Base-by-base conservation (phyloP, 2,113 vertebrate genomes). In the Anser cygnoides region DNA sequence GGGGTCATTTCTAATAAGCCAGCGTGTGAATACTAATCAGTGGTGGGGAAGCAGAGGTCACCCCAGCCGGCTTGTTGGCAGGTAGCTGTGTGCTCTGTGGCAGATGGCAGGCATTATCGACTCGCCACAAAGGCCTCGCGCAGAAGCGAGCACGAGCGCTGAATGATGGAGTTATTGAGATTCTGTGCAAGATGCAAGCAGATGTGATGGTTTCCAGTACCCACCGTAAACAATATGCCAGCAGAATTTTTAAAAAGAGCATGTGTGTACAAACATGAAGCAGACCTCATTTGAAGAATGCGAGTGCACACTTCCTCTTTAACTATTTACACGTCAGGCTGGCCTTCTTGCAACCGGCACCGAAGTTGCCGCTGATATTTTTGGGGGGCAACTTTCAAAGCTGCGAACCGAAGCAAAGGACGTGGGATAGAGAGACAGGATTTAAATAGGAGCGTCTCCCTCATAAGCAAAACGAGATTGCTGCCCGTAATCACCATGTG, bases 41-140 rank as follows among this genome's bases (percentile, higher is more conserved):
- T 77, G 66, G 85, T 89, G 98, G 97, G 97, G 97, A 98, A 87
- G 97, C 98, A 98, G 97, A 97, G 98, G 98, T 98, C 98, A 98
- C 96, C 96, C 63, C 96, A 94, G 98, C 93, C 97, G 97, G 97
- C 97, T 97, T 97, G 97, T 90, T 98, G 98, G 98, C 98, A 98
- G 98, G 98, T 98, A 98, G 98, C 96, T 92, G 94, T 98, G 98
- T 98, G 98, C 98, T 98, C 97, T 62, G 97, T 98, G 98, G 98
- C 98, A 98, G 98, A 98, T 98, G 98, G 98, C 98, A 98, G 97
- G 97, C 98, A 98, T 98, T 98, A 98, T 98, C 97, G 96, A 97
- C 97, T 97, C 93, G 97, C 97, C 97, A 98, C 98, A 98, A 98
- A 98, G 98, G 98, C 98, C 98, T 97, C 93, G 95, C 87, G 94